Evolutionary conservation across 1,140 invertebrate genomes (phyloP).

Genomic region (Mesaphorura yosii): DNA sequence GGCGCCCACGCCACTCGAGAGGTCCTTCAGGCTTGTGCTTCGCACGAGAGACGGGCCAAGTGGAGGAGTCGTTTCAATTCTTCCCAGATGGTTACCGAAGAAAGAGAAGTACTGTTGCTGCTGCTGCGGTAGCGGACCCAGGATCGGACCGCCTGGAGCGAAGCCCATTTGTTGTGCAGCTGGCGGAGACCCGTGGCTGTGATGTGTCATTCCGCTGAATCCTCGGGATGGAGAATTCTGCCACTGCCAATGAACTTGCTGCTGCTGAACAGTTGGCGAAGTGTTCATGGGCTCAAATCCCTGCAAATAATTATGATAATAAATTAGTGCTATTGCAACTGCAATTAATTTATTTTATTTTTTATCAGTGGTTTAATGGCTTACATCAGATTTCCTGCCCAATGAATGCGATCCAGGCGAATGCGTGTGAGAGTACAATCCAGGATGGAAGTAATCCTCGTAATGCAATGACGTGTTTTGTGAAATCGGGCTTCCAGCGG

Average conservation of each 20-base stretch:
- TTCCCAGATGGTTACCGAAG: background rate
- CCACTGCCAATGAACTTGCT: too few relatives aligned
- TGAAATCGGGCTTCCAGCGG: too few relatives aligned
- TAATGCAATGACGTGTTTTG: too few relatives aligned
- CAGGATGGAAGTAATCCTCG: too few relatives aligned
- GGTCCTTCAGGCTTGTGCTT: background rate
- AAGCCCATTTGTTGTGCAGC: background rate
- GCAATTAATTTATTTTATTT: too few relatives aligned
- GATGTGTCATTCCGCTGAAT: background rate
- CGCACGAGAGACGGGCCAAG: background rate
- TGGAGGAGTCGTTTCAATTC: background rate
- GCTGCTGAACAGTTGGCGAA: background rate
- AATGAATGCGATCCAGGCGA: too few relatives aligned
- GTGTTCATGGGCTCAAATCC: constrained; percentile 8
- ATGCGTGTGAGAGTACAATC: too few relatives aligned
- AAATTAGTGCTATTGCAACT: background rate
- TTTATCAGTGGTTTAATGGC: too few relatives aligned
- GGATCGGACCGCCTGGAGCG: background rate
- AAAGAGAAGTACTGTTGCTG: background rate
- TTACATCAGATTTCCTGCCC: too few relatives aligned
- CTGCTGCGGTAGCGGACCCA: background rate
- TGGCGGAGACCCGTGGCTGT: background rate
- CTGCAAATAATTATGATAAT: background rate
- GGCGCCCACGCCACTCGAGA: background rate
- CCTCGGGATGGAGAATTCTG: too few relatives aligned